phyloP scores from a whole-genome alignment of 2,797 vertebrate genomes.

The Eulemur coronatus region DNA sequence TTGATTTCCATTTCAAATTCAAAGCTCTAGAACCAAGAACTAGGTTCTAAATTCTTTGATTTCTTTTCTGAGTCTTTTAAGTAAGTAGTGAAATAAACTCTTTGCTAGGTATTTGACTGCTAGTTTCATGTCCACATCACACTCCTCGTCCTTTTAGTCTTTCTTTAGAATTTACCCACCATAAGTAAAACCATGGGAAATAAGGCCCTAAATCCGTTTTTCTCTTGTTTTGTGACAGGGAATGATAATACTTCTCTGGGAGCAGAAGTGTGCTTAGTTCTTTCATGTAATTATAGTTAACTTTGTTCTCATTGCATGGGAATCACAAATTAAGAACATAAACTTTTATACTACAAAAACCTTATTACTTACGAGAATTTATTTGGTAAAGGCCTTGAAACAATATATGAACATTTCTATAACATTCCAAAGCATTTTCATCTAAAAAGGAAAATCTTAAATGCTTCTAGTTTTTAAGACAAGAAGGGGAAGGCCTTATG shows the following conservation, averaged over 20 bases:
- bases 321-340: neutral
- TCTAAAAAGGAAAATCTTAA: neutral
- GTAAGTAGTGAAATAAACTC: neutral
- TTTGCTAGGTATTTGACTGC: neutral
- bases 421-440: neutral
- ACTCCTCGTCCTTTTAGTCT: neutral
- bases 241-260: neutral
- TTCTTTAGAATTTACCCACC: neutral
- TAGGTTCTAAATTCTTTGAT: neutral
- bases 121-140: neutral
- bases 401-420: neutral
- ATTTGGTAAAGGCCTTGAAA: neutral
- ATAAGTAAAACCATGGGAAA: neutral
- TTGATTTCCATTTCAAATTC: neutral
- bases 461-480: neutral
- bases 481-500: neutral
- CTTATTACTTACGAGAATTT: neutral
- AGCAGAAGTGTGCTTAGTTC: neutral
- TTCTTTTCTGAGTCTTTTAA: neutral
- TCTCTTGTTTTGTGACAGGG: neutral
- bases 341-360: neutral
- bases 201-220: neutral
- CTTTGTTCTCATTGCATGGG: neutral
- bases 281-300: neutral
- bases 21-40: neutral